Conservation (phyloP, 2,797 vertebrate genomes). For the Carapus acus region DNA sequence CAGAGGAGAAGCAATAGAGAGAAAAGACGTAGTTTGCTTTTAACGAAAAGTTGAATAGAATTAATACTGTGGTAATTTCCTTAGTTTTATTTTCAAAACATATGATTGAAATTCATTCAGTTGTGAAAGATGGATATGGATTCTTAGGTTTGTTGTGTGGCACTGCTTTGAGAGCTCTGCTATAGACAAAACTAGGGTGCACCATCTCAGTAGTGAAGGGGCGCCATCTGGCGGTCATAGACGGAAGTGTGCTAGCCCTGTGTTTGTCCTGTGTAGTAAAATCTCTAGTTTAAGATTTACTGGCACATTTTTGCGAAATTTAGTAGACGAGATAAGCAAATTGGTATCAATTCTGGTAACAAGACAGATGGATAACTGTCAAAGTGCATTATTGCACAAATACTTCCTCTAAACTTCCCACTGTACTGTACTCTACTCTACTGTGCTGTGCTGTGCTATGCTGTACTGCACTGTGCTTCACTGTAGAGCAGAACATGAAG, state of each 20-base stretch:
- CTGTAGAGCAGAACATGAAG: no score
- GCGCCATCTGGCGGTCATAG: conserved; percentile 63
- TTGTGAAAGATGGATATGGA: conserved; percentile 45
- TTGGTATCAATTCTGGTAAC: no score
- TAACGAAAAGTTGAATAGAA: conserved; percentile 19
- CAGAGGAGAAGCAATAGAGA: conserved; percentile 9
- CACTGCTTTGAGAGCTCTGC: conserved; percentile 43
- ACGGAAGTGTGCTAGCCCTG: conserved; percentile 1
- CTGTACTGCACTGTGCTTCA: no score
- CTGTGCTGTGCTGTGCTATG: no score
- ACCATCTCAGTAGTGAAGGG: conserved; percentile 57
- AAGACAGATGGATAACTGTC: no score
- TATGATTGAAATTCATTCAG: conserved; percentile 54
- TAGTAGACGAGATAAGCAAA: no score
- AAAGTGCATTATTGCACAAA: no score
- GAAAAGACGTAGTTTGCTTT: background rate
- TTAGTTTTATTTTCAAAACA: conserved; percentile 50
- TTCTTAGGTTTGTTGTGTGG: conserved; percentile 39
- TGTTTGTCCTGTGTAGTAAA: no score
- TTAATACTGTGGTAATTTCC: conserved; percentile 29
- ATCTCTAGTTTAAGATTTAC: no score
- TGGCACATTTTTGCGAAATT: no score
- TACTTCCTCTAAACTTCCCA: no score
- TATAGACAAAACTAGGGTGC: conserved; percentile 45
- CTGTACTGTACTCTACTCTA: no score